These are phyloP conservation scores for Vireo altiloquus DNA, from an alignment of 2,113 vertebrate species.

Conservation along the genomic window DNA sequence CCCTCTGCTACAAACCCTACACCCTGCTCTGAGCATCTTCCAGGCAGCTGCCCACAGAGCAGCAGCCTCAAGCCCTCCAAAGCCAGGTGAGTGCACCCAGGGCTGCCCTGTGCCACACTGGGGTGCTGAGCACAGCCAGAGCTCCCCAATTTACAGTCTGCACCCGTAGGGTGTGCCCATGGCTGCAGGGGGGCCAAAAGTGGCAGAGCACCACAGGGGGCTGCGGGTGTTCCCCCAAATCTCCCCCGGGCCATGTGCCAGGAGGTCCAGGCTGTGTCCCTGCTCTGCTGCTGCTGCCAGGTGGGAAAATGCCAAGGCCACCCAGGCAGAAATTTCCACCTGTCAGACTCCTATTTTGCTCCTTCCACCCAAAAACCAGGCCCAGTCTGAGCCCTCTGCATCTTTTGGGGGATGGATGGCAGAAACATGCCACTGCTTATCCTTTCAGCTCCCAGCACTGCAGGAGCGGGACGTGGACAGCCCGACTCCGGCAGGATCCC, in stretches of 20 bases:
- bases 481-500: accelerated
- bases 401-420: not conserved
- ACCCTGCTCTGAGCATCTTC: not conserved
- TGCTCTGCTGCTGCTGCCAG: not conserved
- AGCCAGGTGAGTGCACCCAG: not conserved
- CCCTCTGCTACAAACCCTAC: not conserved
- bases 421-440: not conserved
- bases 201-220: not conserved
- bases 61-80: not conserved
- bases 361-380: not conserved
- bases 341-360: not conserved
- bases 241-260: not conserved
- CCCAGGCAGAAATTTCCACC: not conserved
- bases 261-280: not conserved
- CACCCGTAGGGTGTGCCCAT: accelerated
- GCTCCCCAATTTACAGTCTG: not conserved
- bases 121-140: not conserved
- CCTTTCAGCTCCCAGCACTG: not conserved
- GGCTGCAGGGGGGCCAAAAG: not conserved
- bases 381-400: not conserved
- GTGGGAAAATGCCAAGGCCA: not conserved
- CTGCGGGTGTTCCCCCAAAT: accelerated
- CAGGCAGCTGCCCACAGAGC: not conserved
- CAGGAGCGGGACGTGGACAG: accelerated
- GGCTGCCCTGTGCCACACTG: not conserved